Conservation (phyloP, 2,113 vertebrate genomes). For the Herpetotheres cachinnans region DNA sequence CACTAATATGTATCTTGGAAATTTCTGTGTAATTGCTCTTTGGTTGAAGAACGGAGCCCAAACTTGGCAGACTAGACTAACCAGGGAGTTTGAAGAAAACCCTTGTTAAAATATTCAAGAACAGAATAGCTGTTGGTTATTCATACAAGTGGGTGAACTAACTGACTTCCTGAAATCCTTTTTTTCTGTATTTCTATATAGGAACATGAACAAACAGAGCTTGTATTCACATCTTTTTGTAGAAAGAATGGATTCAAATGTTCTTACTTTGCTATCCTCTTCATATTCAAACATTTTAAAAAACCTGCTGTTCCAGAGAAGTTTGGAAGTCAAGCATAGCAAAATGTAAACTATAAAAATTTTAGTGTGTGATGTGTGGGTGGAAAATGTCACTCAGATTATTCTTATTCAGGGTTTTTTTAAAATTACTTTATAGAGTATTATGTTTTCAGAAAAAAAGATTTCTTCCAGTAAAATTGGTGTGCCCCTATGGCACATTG, state of each 20-base stretch:
- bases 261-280: neutral
- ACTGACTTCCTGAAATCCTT: neutral
- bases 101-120: neutral
- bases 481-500: neutral
- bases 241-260: neutral
- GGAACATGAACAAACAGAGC: neutral
- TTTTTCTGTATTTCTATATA: neutral
- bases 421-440: neutral
- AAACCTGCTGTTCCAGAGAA: neutral
- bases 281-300: neutral
- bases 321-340: neutral
- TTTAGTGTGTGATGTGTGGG: neutral
- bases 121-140: neutral
- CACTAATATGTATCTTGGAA: neutral
- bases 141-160: neutral
- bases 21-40: neutral
- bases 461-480: neutral
- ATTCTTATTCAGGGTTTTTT: neutral
- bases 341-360: neutral
- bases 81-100: neutral
- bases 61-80: neutral
- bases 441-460: neutral
- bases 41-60: neutral
- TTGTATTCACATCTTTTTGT: neutral
- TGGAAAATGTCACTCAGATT: neutral